phyloP scores from a whole-genome alignment of 2,113 vertebrate species.

The Vireo altiloquus region DNA sequence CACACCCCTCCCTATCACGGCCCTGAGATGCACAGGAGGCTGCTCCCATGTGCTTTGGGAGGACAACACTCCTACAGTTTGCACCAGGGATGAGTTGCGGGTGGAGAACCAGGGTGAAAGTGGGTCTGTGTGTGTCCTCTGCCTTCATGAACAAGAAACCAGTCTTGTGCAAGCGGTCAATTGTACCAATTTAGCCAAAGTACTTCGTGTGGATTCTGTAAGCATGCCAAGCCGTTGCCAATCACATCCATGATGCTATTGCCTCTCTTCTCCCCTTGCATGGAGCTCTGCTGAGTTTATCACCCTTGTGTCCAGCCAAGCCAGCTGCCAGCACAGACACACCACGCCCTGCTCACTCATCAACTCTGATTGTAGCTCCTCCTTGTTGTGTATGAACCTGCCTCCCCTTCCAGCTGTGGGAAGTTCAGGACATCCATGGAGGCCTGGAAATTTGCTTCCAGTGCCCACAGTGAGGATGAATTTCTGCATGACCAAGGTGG shows the following conservation, averaged over 20 bases:
- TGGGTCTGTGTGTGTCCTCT: not conserved
- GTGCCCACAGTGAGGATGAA: accelerated
- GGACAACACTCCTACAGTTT: not conserved
- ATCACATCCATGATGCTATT: not conserved
- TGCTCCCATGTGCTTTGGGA: not conserved
- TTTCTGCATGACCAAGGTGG: not conserved
- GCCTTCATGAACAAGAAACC: not conserved
- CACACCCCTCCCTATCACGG: not conserved
- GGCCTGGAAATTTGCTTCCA: not conserved
- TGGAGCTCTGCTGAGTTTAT: not conserved
- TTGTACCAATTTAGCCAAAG: not conserved
- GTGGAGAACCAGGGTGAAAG: not conserved
- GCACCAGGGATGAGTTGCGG: not conserved
- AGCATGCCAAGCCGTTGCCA: not conserved
- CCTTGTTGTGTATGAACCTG: not conserved
- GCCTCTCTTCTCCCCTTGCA: not conserved
- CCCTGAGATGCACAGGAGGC: not conserved
- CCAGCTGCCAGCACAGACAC: not conserved
- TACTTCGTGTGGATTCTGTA: not conserved
- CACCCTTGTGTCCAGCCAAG: not conserved
- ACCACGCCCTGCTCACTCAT: not conserved
- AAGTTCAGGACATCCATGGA: not conserved
- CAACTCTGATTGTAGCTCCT: no score
- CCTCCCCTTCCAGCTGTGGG: not conserved
- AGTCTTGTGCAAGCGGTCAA: no score